Evolutionary conservation across 2,797 vertebrate species (phyloP), one percentile per base, ranked within the genome.

Genomic region (Cossypha heuglini): DNA sequence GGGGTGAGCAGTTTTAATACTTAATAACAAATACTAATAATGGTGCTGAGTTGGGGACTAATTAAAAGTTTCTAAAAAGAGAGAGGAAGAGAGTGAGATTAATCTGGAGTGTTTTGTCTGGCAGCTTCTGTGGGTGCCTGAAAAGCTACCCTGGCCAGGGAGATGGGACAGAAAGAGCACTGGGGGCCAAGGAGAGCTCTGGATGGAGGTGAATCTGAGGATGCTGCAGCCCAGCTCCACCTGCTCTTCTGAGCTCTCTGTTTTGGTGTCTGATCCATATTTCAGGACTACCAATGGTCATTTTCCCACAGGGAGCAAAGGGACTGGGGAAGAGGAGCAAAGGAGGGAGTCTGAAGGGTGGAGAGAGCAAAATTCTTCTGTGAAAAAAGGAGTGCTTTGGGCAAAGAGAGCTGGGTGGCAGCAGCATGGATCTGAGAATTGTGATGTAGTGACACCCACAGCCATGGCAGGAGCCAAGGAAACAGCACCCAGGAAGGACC

Each of bases 11-110:
- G 54, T 97, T 94, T 96, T 98, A 97, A 97, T 98, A 97, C 97
- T 97, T 97, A 97, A 97, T 97, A 98, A 97, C 94, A 97, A 97
- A 97, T 97, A 97, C 93, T 96, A 98, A 98, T 97, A 98, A 98
- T 97, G 97, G 89, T 86, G 76, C 81, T 69, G 77, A 94, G 90
- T 94, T 22, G 26, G 87, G 85, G 94, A 96, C 97, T 98, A 97
- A 98, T 98, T 97, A 98, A 97, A 98, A 97, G 96, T 98, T 98
- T 97, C 97, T 96, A 94, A 96, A 97, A 96, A 94, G 89, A 97
- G 82, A 92, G 86, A 91, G 77, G 91, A 79, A 75, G 67, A 88
- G 64, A 89, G 85, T 90, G 45, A 68, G 96, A 97, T 91, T 96
- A 91, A 96, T 97, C 74, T 77, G 8, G 78, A 87, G 62, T 92